phyloP scores from a whole-genome alignment of 2,888 invertebrate species.

The Creontiades dilutus region DNA sequence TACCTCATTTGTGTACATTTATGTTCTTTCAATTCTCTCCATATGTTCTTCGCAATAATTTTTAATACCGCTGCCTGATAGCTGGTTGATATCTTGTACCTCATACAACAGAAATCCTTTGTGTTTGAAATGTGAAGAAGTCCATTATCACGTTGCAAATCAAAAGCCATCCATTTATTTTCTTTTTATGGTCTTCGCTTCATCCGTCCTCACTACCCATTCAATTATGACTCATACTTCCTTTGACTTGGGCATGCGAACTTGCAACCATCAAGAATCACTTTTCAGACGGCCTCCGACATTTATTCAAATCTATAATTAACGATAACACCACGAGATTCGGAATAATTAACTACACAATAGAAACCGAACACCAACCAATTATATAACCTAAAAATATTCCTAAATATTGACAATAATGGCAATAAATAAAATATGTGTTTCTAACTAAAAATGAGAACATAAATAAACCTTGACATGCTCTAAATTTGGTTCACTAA shows the following conservation, averaged over 20 bases:
- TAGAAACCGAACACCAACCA: conserved; percentile 36
- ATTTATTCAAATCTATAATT: conserved; percentile 23
- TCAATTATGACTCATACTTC: not conserved
- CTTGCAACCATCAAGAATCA: not conserved
- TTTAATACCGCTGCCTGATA: too few relatives aligned
- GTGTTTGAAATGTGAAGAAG: not conserved
- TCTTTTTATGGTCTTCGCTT: not conserved
- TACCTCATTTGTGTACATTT: too few relatives aligned
- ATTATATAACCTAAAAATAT: not conserved
- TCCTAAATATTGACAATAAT: not conserved
- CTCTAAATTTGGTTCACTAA: not conserved
- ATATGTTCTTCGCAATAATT: too few relatives aligned
- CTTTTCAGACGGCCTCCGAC: conserved; percentile 2
- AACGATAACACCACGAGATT: not conserved
- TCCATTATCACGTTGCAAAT: not conserved
- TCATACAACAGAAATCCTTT: conserved; percentile 53
- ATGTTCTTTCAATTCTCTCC: too few relatives aligned
- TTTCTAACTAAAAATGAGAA: conserved; percentile 35
- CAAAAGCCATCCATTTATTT: not conserved
- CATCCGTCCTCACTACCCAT: not conserved
- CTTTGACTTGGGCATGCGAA: conserved; percentile 31
- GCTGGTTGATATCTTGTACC: too few relatives aligned
- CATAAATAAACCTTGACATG: conserved; percentile 15
- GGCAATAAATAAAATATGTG: conserved; percentile 44
- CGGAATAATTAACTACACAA: not conserved